Percentiles rank a stretch among this genome's conserved stretches.
Conservation (phyloP, 2,113 vertebrate species). For the Serinus canaria region DNA sequence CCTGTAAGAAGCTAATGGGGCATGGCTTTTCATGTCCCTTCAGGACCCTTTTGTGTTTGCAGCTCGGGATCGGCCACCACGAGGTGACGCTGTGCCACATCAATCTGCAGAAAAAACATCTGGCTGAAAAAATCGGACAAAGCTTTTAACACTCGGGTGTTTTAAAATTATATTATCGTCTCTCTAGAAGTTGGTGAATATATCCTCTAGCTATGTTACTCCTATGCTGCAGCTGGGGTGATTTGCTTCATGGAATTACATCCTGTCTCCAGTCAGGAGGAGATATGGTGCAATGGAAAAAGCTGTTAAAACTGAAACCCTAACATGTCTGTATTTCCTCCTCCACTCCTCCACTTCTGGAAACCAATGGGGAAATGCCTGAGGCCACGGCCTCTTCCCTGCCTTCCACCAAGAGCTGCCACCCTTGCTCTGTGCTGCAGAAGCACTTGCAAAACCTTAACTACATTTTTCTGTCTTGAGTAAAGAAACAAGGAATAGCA, state of each 20-base stretch:
- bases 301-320: neutral
- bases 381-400: neutral
- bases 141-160: neutral
- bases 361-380: neutral
- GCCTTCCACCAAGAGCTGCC: neutral
- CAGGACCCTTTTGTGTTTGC: neutral
- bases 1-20: neutral
- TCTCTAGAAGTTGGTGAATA: neutral
- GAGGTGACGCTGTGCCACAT: neutral
- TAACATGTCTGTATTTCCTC: neutral
- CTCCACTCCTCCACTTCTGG: neutral
- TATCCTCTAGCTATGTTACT: neutral
- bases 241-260: neutral
- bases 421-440: neutral
- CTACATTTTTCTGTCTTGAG: neutral
- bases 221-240: neutral
- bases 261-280: neutral
- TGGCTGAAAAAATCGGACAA: neutral
- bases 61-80: neutral
- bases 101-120: neutral
- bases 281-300: rapidly evolving
- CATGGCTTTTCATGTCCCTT: neutral
- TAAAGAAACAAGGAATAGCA: neutral
- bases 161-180: neutral
- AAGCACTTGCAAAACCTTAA: neutral